Conservation (phyloP, 2,113 vertebrate genomes). For the Clupea harengus region DNA sequence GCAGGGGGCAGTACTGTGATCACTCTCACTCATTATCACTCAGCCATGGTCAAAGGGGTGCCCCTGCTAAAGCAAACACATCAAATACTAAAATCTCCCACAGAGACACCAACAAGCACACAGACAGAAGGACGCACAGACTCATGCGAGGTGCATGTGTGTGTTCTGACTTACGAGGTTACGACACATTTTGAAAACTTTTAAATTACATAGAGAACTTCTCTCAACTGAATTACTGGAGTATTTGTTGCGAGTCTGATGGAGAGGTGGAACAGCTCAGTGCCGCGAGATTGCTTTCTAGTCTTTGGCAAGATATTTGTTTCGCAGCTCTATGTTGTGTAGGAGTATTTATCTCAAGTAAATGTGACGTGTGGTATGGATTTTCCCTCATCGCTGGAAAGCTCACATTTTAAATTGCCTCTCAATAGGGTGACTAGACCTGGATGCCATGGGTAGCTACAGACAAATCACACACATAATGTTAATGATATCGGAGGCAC, state of each 20-base stretch:
- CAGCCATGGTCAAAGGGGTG: neutral
- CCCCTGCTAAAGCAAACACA: neutral
- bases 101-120: neutral
- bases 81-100: neutral
- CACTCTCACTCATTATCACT: neutral
- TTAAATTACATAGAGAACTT: neutral
- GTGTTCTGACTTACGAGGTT: neutral
- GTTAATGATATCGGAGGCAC: neutral
- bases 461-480: slow-evolving; percentile 3
- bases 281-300: neutral
- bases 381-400: slow-evolving; percentile 16
- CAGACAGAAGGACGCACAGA: neutral
- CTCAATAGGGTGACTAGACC: neutral
- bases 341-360: slow-evolving; percentile 28
- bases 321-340: neutral
- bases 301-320: slow-evolving; percentile 2
- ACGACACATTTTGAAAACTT: neutral
- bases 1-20: neutral
- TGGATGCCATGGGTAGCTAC: neutral
- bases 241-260: neutral
- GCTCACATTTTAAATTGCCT: neutral
- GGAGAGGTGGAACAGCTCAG: neutral
- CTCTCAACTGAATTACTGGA: neutral
- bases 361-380: slow-evolving; percentile 28
- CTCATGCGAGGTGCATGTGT: neutral